Base-by-base conservation (phyloP, 1,140 invertebrate genomes). In the Leguminivora glycinivorella region DNA sequence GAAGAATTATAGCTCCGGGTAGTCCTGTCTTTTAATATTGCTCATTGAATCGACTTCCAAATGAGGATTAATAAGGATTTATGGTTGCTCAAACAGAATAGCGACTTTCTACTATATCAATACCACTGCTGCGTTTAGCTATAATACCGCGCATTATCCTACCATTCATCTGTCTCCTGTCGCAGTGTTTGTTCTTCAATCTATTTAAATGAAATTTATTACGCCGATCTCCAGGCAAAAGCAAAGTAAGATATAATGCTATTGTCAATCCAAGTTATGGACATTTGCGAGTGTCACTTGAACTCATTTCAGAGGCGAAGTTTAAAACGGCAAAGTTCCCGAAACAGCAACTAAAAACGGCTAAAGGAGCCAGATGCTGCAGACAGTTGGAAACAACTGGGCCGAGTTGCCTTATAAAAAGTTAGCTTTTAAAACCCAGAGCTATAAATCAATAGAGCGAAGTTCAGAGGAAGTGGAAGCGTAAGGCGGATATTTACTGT, bases 311-410 rank as follows among this genome's bases (percentile, higher is more conserved):
- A 79, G 67, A 66, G 73, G 58, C 70, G 60, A 81, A 83, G 76
- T 87, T 85, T 82, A 79, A 85, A 85, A 85, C 80, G 83, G 82
- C 81, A 84, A 87, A 90, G 83, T 87, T 87, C 70, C 71, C 70
- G 75, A 81, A 86, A 87, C 70, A 74, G 75, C 82, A 75, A 82
- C 75, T 83, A 83, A 88, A 87, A 87, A 87, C 78, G 83, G 79
- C 74, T 75, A 79, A 85, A 87, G 85, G 83, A 81, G 79, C 83
- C 88, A 90, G 87, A 88, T 90, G 87, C 77, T 81, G 80, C 81
- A 83, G 84, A 89, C 88, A 89, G 83, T 90, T 88, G 82, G 81
- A 75, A 90, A 89, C 88, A 90, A 88, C 83, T 84, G 84, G 83
- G 74, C 72, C 72, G 77, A 79, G 81, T 81, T 79, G 83, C 78